Evolutionary conservation across 2,797 vertebrate species (phyloP).

Genomic region (Channa striata): DNA sequence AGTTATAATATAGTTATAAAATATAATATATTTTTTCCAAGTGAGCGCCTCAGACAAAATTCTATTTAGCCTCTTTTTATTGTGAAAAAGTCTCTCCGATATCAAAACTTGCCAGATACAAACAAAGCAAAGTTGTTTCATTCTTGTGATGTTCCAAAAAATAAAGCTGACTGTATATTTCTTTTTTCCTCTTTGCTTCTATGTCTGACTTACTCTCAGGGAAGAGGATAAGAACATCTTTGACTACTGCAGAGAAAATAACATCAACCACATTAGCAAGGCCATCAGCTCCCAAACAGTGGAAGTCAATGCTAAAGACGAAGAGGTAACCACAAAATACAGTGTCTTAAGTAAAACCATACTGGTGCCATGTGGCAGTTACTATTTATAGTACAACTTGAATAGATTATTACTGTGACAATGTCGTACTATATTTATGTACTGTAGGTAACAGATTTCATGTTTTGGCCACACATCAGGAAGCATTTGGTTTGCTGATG

Average conservation of each 20-base stretch:
- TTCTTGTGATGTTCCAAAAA: not conserved
- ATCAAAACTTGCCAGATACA: not conserved
- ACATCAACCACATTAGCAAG: slow-evolving; percentile 91
- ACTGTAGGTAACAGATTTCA: not conserved
- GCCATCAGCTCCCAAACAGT: slow-evolving; percentile 90
- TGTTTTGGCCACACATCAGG: not conserved
- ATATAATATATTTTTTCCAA: too few relatives aligned
- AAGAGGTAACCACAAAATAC: slow-evolving; percentile 87
- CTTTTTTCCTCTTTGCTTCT: slow-evolving; percentile 18
- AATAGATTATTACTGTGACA: slow-evolving; percentile 13
- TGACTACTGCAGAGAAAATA: slow-evolving; percentile 99
- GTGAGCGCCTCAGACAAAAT: not conserved
- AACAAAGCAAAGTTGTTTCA: slow-evolving; percentile 6
- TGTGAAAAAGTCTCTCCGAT: not conserved
- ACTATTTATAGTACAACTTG: slow-evolving; percentile 2
- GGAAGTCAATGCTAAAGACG: slow-evolving; percentile 93
- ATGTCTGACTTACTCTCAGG: slow-evolving; percentile 73
- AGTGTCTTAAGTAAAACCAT: slow-evolving; percentile 3
- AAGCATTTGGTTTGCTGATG: slow-evolving; percentile 13
- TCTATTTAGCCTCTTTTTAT: not conserved
- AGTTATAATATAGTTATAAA: too few relatives aligned
- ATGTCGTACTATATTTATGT: not conserved
- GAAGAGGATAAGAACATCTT: slow-evolving; percentile 99
- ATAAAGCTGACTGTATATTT: slow-evolving; percentile 24
- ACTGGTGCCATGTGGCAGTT: slow-evolving; percentile 1